Evolutionary conservation across 1,140 invertebrate genomes (phyloP), one percentile per base, ranked within the genome.

Genomic region (Leptinotarsa undecemlineata): DNA sequence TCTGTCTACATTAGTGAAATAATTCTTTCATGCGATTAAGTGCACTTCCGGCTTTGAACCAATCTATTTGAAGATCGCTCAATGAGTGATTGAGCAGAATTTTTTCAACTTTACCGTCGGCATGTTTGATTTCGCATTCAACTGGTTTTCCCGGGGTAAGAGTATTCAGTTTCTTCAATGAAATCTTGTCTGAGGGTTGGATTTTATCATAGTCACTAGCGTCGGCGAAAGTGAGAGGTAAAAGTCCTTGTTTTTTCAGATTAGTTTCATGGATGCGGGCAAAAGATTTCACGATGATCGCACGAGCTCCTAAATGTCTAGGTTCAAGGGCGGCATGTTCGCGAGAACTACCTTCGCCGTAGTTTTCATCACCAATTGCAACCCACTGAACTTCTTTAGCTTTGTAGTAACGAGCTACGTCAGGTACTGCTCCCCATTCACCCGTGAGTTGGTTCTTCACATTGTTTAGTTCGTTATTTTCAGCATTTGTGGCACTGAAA

Each of bases 251-350:
- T 85, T 99, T 99, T 88, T 99, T 99, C 80, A 99, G 86, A 87
- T 99, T 99, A 0, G 98, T 99, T 88, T 99, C 98, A 87, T 99
- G 98, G 85, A 99, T 99, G 85, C 98, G 92, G 67, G 98, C 98
- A 87, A 99, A 99, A 71, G 96, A 98, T 87, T 99, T 99, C 47
- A 99, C 97, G 84, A 99, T 99, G 82, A 99, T 99, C 60, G 98
- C 98, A 48, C 96, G 89, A 5, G 97, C 98, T 61, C 94, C 94
- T 4, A 95, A 87, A 83, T 95, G 93, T 76, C 94, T 86, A 1
- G 98, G 98, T 86, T 99, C 98, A 11, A 99, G 88, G 68, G 98
- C 98, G 75, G 98, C 98, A 87, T 99, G 98, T 87, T 99, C 98
- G 85, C 98, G 90, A 81, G 90, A 91, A 72, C 91, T 92, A 75